phyloP scores from a whole-genome alignment of 2,113 vertebrate genomes.

The Oceanodroma tethys region DNA sequence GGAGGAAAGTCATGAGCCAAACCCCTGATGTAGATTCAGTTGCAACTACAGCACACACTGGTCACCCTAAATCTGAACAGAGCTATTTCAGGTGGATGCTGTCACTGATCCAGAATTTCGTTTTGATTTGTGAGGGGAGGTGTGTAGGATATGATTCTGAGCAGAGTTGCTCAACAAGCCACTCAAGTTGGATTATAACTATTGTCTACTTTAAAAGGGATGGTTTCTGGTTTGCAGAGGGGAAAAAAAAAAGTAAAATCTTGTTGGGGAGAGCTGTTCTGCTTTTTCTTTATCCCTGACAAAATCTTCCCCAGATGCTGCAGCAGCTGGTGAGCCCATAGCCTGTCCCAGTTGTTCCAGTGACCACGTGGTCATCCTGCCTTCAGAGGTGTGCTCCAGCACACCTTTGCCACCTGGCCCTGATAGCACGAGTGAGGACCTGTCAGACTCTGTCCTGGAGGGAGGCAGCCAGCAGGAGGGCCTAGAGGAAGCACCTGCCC shows the following conservation, averaged over 20 bases:
- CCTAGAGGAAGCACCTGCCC: neutral
- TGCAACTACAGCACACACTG: neutral
- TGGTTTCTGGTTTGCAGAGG: neutral
- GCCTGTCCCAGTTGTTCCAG: constrained; percentile 87
- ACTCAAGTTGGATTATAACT: neutral
- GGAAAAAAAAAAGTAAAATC: neutral
- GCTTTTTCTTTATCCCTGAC: neutral
- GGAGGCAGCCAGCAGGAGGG: constrained; percentile 40
- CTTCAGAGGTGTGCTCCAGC: constrained; percentile 66
- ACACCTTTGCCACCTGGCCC: constrained; percentile 44
- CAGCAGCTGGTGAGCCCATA: neutral
- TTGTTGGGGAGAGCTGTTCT: neutral
- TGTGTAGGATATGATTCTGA: neutral
- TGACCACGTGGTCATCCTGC: constrained; percentile 87
- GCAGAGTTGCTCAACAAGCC: neutral
- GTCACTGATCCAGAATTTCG: neutral
- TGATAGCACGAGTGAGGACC: neutral
- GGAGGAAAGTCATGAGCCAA: neutral
- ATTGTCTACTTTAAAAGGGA: neutral
- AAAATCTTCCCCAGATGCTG: neutral
- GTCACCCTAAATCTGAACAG: neutral
- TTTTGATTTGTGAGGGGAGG: neutral
- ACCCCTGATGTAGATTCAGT: neutral
- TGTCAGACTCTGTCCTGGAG: constrained; percentile 31
- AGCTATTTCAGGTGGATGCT: neutral